phyloP scores from a whole-genome alignment of 2,113 vertebrate species.

The Ptyas mucosa region DNA sequence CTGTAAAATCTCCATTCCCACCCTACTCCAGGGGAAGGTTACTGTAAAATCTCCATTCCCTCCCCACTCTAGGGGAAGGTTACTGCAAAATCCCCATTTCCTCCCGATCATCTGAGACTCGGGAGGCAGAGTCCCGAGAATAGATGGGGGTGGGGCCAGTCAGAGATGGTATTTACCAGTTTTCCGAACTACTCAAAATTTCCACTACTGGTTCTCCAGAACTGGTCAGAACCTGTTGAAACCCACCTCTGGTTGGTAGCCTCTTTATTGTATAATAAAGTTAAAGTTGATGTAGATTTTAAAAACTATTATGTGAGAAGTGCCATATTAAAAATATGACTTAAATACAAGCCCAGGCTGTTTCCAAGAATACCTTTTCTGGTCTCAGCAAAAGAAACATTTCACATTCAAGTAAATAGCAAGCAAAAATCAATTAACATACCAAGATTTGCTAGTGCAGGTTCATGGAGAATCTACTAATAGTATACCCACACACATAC shows the following conservation, averaged over 20 bases:
- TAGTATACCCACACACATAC: not conserved
- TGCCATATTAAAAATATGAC: not conserved
- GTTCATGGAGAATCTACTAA: not conserved
- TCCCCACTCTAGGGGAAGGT: too few relatives aligned
- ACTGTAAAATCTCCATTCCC: too few relatives aligned
- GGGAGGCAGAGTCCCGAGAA: too few relatives aligned
- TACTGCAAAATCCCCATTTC: too few relatives aligned
- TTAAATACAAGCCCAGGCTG: not conserved
- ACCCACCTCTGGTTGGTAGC: not conserved
- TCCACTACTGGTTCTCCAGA: too few relatives aligned
- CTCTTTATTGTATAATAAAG: not conserved
- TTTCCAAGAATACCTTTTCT: not conserved
- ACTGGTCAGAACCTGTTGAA: too few relatives aligned
- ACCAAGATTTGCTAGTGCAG: not conserved
- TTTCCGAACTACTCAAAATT: too few relatives aligned
- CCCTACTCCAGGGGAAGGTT: too few relatives aligned
- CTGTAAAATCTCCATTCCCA: too few relatives aligned
- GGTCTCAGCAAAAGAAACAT: not conserved
- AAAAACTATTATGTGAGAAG: not conserved
- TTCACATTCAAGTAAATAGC: not conserved
- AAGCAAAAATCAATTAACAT: not conserved
- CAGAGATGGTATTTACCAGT: too few relatives aligned
- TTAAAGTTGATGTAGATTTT: not conserved
- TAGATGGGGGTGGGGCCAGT: too few relatives aligned
- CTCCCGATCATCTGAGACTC: too few relatives aligned